Evolutionary conservation across 2,888 invertebrate genomes (phyloP).

Genomic region (Mesorhabditis spiculigera): DNA sequence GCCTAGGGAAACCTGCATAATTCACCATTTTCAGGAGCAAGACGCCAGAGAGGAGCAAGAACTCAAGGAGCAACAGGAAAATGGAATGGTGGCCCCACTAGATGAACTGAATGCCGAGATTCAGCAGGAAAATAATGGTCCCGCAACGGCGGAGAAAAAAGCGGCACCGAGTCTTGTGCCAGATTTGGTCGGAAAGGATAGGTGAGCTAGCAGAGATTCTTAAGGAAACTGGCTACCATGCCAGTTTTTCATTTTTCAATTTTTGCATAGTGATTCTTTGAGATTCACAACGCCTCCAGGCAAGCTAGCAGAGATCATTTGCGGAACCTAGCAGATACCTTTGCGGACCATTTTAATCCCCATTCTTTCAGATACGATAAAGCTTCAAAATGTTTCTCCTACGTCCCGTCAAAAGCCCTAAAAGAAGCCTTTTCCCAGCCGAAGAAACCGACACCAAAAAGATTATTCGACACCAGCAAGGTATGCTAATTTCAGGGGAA

Average conservation of each 20-base stretch:
- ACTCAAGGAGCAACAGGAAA: neutral
- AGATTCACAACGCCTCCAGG: no score
- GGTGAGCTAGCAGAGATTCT: constrained; percentile 18
- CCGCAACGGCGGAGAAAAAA: constrained; percentile 15
- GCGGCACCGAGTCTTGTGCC: constrained; percentile 52
- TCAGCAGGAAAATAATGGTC: constrained; percentile 20
- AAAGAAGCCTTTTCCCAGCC: constrained; percentile 52
- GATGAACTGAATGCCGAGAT: constrained; percentile 20
- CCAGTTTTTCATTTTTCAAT: no score
- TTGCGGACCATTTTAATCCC: no score
- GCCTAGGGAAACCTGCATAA: no score
- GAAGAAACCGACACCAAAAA: constrained; percentile 9
- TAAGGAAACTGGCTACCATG: no score
- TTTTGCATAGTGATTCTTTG: no score
- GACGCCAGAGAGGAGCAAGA: neutral
- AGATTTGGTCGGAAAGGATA: constrained; percentile 53
- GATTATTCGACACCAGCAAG: neutral
- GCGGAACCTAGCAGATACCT: no score
- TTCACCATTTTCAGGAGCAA: no score
- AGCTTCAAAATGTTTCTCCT: constrained; percentile 56
- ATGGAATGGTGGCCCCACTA: neutral
- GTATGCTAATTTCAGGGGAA: neutral
- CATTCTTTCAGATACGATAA: constrained; percentile 48
- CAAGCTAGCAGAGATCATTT: no score
- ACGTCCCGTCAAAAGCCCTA: constrained; percentile 57